Conservation (phyloP, 37 sponge, comb jelly and placozoan species). For the Ephydatia muelleri region DNA sequence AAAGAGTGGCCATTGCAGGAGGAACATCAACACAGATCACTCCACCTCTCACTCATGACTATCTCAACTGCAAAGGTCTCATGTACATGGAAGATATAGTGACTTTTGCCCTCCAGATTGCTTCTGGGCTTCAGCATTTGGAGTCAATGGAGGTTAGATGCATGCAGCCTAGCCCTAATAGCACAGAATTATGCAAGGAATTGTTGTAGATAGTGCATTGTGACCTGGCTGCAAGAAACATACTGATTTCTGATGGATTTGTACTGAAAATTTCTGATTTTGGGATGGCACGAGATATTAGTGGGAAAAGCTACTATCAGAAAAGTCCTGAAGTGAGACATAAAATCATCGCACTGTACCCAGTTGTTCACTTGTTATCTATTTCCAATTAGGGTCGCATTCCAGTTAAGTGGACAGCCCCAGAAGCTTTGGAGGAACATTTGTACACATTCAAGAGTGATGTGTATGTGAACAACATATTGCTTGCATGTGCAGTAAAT, state of each 20-base stretch:
- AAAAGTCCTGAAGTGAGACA: background rate
- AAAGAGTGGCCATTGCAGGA: no score
- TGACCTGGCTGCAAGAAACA: conserved; percentile 77
- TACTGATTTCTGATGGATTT: conserved; percentile 68
- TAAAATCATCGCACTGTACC: no score
- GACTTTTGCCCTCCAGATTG: conserved; percentile 84
- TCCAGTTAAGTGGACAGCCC: conserved; percentile 79
- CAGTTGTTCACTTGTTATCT: background rate
- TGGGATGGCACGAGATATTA: conserved; percentile 65
- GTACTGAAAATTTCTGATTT: conserved; percentile 77
- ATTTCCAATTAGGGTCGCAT: conserved; percentile 37
- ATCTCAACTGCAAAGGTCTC: conserved; percentile 41
- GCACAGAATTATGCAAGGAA: no score
- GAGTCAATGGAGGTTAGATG: conserved; percentile 37
- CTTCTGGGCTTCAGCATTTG: conserved; percentile 58
- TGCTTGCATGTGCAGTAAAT: background rate
- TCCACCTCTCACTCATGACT: conserved; percentile 49
- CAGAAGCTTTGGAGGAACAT: conserved; percentile 56
- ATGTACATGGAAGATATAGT: conserved; percentile 58
- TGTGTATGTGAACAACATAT: conserved; percentile 63
- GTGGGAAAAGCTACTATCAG: conserved; percentile 19
- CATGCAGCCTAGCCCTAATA: no score
- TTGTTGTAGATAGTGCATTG: conserved; percentile 60
- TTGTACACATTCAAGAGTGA: conserved; percentile 65
- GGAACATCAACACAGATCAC: background rate